Evolutionary conservation across 2,797 vertebrate species (phyloP).

Genomic region (Knipowitschia caucasica): DNA sequence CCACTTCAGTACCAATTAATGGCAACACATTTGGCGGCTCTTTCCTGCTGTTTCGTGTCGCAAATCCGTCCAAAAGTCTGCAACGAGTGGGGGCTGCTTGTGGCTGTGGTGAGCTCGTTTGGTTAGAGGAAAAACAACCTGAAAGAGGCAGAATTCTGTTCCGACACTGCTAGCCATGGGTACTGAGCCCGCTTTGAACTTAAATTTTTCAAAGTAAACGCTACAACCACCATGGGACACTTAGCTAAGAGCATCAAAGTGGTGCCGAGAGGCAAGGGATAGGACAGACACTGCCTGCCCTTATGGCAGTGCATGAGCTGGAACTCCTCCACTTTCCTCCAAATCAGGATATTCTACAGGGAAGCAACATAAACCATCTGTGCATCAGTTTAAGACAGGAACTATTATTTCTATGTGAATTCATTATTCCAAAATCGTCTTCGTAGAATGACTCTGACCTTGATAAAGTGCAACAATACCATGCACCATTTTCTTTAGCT

Average conservation of each 20-base stretch:
- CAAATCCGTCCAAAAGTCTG: slow-evolving; percentile 31
- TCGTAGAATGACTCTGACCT: slow-evolving; percentile 10
- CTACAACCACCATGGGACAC: slow-evolving; percentile 46
- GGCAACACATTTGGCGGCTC: slow-evolving; percentile 30
- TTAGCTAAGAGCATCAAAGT: slow-evolving; percentile 57
- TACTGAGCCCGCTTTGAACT: slow-evolving; percentile 50
- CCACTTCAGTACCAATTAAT: slow-evolving; percentile 28
- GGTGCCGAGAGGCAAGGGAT: slow-evolving; percentile 36
- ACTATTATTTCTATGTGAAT: slow-evolving; percentile 12
- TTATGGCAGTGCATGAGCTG: slow-evolving; percentile 31
- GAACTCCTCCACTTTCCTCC: slow-evolving; percentile 18
- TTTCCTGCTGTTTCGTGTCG: slow-evolving; percentile 27
- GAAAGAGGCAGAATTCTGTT: slow-evolving; percentile 41
- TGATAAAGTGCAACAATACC: background rate
- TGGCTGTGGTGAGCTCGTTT: slow-evolving; percentile 20
- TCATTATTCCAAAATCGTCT: slow-evolving; percentile 22
- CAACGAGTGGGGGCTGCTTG: slow-evolving; percentile 21
- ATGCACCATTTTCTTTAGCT: background rate
- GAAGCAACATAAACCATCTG: slow-evolving; percentile 14
- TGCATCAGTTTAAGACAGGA: slow-evolving; percentile 23
- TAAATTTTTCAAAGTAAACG: slow-evolving; percentile 55
- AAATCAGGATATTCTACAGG: slow-evolving; percentile 31
- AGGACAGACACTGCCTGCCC: slow-evolving; percentile 41
- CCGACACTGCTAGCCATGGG: slow-evolving; percentile 37
- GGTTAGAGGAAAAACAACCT: slow-evolving; percentile 36